Evolutionary conservation across 2,113 vertebrate species (phyloP).

Genomic region (Morone saxatilis): DNA sequence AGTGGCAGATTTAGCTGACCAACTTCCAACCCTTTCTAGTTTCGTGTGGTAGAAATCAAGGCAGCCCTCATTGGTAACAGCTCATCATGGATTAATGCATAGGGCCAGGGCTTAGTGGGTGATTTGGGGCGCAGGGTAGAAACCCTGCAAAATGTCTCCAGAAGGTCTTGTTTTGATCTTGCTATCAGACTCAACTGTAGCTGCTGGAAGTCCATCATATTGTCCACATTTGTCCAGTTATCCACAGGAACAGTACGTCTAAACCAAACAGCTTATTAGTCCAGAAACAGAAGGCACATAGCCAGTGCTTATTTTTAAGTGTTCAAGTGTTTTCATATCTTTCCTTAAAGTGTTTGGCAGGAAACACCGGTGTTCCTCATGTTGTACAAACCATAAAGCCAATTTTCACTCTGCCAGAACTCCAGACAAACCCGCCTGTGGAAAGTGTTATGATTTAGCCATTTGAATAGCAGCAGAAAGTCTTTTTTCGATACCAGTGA

Average conservation of each 20-base stretch:
- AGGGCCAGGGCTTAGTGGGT: neutral
- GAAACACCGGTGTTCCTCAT: slow-evolving; percentile 3
- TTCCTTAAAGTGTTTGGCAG: slow-evolving; percentile 38
- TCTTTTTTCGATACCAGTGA: neutral
- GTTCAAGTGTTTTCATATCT: slow-evolving; percentile 7
- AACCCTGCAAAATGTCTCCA: too few relatives aligned
- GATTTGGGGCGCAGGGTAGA: neutral
- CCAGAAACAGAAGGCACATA: neutral
- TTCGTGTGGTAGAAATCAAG: too few relatives aligned
- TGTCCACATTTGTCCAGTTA: neutral
- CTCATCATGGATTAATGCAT: neutral
- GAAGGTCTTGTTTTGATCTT: too few relatives aligned
- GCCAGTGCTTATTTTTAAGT: slow-evolving; percentile 29
- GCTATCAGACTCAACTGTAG: neutral
- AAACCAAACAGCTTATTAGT: neutral
- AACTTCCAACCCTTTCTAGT: too few relatives aligned
- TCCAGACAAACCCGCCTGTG: neutral
- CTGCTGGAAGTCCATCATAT: neutral
- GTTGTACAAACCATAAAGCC: neutral
- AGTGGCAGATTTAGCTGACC: too few relatives aligned
- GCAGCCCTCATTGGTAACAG: neutral
- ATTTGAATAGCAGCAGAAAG: neutral
- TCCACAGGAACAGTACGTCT: neutral
- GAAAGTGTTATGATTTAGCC: neutral
- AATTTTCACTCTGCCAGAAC: neutral